Evolutionary conservation across 1,140 invertebrate species (phyloP), one percentile per base, ranked within the genome.

Genomic region (Zaprionus capensis): DNA sequence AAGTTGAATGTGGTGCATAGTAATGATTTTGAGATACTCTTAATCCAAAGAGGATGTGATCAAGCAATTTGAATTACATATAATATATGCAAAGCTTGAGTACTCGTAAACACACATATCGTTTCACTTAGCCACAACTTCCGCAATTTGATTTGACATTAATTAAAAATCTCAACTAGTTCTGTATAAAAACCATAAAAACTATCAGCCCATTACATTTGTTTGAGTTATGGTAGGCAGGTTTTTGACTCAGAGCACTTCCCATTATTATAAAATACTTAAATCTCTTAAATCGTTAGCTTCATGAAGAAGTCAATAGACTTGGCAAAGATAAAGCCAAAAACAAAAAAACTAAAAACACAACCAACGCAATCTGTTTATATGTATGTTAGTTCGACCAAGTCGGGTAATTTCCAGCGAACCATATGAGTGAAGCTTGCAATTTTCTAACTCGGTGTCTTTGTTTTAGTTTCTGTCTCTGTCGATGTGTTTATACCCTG

Each of bases 381-480:
- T 61, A 57, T 14, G 38, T 65, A 34, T 49, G 38, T 17, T 26
- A 41, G 44, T 31, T 62, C 31, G 28, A 4, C 44, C 31, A 66
- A 59, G 34, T 49, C 26, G 63, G 56, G 26, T 49, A 55, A 70
- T 72, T 61, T 67, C 80, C 51, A 80, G 72, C 64, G 22, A 76
- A 71, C 24, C 70, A 64, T 28, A 55, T 51, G 58, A 55, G 17
- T 53, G 28, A 55, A 61, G 49, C 69, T 76, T 78, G 77, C 80
- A 83, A 78, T 88, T 88, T 81, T 87, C 85, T 84, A 81, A 76
- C 65, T 76, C 26, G 61, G 2, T 41, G 31, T 51, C 58, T 80
- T 57, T 49, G 34, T 61, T 49, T 58, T 77, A 58, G 26, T 38
- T 41, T 51, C 46, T 34, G 66, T 59, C 75, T 66, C 20, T 73